Base-by-base conservation (phyloP, 2,888 invertebrate species). In the Lamproptera curius region DNA sequence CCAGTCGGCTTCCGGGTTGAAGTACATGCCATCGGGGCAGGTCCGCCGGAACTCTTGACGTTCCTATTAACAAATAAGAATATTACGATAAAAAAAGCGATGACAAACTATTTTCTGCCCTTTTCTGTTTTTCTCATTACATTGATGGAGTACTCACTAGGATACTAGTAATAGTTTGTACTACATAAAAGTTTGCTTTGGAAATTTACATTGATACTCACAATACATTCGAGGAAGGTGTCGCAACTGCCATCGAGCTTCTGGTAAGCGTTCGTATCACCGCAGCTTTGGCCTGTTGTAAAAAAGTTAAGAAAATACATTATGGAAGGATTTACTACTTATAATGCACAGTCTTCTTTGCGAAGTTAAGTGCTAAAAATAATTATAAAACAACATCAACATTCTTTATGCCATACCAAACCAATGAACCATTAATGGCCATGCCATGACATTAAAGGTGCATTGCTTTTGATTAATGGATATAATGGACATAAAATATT, bases 21-120 rank as follows among this genome's bases (percentile, higher is more conserved):
- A 94, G 5, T 92, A 78, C 10, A 94, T 76, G 11, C 94, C 94
- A 61, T 94, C 94, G 1, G 93, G 92, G 53, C 94, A 94, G 2
- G 91, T 65, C 62, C 92, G 91, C 64, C 92, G 89, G 59, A 90
- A 89, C 1, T 90, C 80, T 0, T 90, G 82, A 2, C 93, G 93
- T 57, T 94, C 89, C 55, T 84, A 5, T 20, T 5, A 41, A 67
- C 44, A 52, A 13, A 33, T 20, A 20, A 2, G 23, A 5, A 20
- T 3, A 20, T n/a, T n/a, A n/a, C n/a, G n/a, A n/a, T n/a, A n/a
- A n/a, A n/a, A n/a, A n/a, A n/a, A n/a, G n/a, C n/a, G n/a, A n/a
- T n/a, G n/a, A n/a, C n/a, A n/a, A n/a, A n/a, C n/a, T n/a, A n/a
- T n/a, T n/a, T n/a, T n/a, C n/a, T n/a, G n/a, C n/a, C n/a, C n/a